A percentile compares a stretch with the other conserved stretches of the same genome.
Conservation (phyloP, 2,888 invertebrate genomes). For the Amphipoea oculea region DNA sequence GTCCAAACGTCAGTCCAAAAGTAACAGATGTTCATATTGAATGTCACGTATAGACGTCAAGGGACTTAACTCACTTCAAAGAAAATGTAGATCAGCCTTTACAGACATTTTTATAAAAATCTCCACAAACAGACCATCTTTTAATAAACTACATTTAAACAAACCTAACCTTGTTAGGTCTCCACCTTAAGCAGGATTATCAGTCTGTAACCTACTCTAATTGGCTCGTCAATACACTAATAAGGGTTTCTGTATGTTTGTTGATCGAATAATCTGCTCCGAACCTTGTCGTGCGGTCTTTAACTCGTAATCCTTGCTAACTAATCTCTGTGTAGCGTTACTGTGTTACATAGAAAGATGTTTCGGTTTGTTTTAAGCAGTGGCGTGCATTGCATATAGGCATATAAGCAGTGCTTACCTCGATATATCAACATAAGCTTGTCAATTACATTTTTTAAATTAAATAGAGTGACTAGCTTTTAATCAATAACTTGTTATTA, state of each 20-base stretch:
- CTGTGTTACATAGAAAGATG: neutral
- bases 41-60: neutral
- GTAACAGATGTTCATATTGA: neutral
- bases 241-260: constrained; percentile 37
- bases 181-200: constrained; percentile 33
- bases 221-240: constrained; percentile 48
- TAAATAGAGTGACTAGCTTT: neutral
- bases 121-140: neutral
- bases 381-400: too few relatives aligned
- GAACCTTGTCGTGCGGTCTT: constrained; percentile 15
- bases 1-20: neutral
- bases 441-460: too few relatives aligned
- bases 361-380: neutral
- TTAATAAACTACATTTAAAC: neutral
- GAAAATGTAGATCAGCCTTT: neutral
- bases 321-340: constrained; percentile 14
- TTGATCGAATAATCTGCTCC: constrained; percentile 38
- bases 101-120: neutral
- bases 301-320: constrained; percentile 30
- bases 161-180: neutral
- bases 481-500: neutral
- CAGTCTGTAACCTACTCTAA: neutral
- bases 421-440: too few relatives aligned
- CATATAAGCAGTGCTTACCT: too few relatives aligned
- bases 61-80: neutral